Evolutionary conservation across 2,888 invertebrate species (phyloP).

Genomic region (Leptinotarsa juncta): DNA sequence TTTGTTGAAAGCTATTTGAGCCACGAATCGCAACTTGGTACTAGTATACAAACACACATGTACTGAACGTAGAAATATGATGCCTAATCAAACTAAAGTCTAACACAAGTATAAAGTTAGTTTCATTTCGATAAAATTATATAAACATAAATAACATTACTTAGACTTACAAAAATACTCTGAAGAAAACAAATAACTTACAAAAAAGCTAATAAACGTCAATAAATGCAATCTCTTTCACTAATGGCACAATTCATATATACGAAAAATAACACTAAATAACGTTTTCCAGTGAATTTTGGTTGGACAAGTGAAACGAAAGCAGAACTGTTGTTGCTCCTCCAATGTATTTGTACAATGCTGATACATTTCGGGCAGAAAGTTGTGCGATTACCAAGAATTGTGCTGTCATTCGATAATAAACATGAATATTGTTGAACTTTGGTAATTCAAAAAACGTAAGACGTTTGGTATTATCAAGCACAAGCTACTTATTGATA

Average conservation of each 20-base stretch:
- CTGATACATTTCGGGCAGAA: slow-evolving; percentile 44
- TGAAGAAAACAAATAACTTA: slow-evolving; percentile 54
- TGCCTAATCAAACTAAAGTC: slow-evolving; percentile 52
- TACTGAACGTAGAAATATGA: slow-evolving; percentile 40
- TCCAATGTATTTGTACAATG: slow-evolving; percentile 44
- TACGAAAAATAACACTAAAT: slow-evolving; percentile 44
- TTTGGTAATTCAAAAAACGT: slow-evolving; percentile 35
- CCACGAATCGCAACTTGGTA: slow-evolving; percentile 60
- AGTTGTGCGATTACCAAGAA: slow-evolving; percentile 44
- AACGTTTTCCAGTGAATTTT: slow-evolving; percentile 28
- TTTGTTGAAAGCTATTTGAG: slow-evolving; percentile 58
- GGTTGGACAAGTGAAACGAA: slow-evolving; percentile 12
- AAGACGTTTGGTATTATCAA: slow-evolving; percentile 42
- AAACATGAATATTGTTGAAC: slow-evolving; percentile 39
- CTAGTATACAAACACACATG: slow-evolving; percentile 56
- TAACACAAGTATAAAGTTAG: slow-evolving; percentile 49
- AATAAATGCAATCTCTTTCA: slow-evolving; percentile 60
- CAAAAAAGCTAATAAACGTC: slow-evolving; percentile 50
- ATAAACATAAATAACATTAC: slow-evolving; percentile 61
- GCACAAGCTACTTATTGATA: slow-evolving; percentile 55
- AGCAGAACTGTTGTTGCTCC: slow-evolving; percentile 40
- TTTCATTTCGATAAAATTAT: slow-evolving; percentile 53
- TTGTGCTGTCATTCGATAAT: slow-evolving; percentile 42
- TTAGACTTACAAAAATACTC: slow-evolving; percentile 54
- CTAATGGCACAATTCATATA: slow-evolving; percentile 59